Evolutionary conservation across 53 echinoderm and acorn worm species (phyloP).

Genomic region (Echinarachnius parma): DNA sequence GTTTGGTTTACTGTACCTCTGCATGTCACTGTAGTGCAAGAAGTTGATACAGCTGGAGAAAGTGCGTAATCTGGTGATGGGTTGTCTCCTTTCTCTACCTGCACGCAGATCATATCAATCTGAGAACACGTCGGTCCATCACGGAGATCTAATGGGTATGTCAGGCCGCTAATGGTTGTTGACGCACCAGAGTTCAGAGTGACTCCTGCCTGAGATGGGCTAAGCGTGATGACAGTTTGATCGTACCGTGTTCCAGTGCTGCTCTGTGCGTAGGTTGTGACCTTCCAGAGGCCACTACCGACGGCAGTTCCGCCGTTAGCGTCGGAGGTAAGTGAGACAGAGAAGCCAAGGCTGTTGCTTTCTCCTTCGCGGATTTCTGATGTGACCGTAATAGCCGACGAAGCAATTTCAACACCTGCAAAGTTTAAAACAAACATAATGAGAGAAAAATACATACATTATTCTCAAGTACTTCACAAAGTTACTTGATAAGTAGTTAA

Average conservation of each 20-base stretch:
- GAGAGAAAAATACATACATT: no score
- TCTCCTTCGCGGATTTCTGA: constrained; percentile 31
- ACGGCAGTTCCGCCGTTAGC: constrained; percentile 49
- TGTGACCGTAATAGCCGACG: no score
- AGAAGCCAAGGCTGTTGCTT: constrained; percentile 45
- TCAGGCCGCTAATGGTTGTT: constrained; percentile 35
- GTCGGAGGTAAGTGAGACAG: constrained; percentile 36
- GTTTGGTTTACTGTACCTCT: no score
- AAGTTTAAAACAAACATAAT: no score
- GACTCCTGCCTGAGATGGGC: constrained; percentile 28
- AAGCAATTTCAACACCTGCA: no score
- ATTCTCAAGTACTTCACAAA: no score
- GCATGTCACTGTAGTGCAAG: constrained; percentile 50
- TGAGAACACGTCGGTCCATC: constrained; percentile 42
- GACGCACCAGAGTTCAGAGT: constrained; percentile 19
- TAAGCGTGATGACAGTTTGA: constrained; percentile 27
- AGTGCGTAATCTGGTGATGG: constrained; percentile 49
- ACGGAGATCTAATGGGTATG: constrained; percentile 33
- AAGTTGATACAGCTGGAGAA: not conserved
- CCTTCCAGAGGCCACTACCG: constrained; percentile 56
- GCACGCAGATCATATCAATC: constrained; percentile 55
- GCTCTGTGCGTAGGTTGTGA: constrained; percentile 50
- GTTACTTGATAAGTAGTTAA: no score
- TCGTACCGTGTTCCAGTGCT: constrained; percentile 50
- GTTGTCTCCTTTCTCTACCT: constrained; percentile 35